Base-by-base conservation (phyloP, 2,113 vertebrate species). In the Elephantulus edwardii region DNA sequence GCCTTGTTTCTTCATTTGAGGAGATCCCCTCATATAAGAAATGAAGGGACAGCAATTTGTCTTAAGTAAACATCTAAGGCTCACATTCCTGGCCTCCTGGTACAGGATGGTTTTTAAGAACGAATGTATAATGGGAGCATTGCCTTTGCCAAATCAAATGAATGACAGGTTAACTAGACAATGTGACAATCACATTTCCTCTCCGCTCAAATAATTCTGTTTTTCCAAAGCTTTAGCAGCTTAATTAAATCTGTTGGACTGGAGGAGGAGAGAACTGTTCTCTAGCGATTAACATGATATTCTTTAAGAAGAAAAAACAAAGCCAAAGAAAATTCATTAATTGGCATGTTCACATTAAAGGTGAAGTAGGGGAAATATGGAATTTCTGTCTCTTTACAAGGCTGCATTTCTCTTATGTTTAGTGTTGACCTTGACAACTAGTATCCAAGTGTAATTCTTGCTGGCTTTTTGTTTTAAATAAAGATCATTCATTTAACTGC, bases 171-270 rank as follows among this genome's bases (percentile, higher is more conserved):
- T 96, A 95, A 91, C 95, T 91, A 79, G 95, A 94, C 93, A 95
- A 95, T 95, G 94, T 96, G 95, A 96, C 95, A 95, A 91, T 96
- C 95, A 96, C 93, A 96, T 95, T 96, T 94, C 95, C 94, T 96
- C 81, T 91, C 91, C 85, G 84, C 93, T 95, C 93, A 95, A 82
- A 93, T 94, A 94, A 94, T 95, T 96, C 82, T 95, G 90, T 96
- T 96, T 96, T 95, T 94, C 94, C 72, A 91, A 94, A 96, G 96
- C 38, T 60, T 90, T 96, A 94, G 93, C 95, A 95, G 95, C 95
- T 93, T 96, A 94, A 95, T 93, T 95, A 89, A 95, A 93, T 96
- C 95, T 86, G 35, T 93, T 94, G 92, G 77, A 92, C 83, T 72
- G 88, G 95, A 80, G 92, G 90, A 94, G 94, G 90, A 95, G 77